phyloP scores from a whole-genome alignment of 2,113 vertebrate genomes.

The Nothoprocta pentlandii region DNA sequence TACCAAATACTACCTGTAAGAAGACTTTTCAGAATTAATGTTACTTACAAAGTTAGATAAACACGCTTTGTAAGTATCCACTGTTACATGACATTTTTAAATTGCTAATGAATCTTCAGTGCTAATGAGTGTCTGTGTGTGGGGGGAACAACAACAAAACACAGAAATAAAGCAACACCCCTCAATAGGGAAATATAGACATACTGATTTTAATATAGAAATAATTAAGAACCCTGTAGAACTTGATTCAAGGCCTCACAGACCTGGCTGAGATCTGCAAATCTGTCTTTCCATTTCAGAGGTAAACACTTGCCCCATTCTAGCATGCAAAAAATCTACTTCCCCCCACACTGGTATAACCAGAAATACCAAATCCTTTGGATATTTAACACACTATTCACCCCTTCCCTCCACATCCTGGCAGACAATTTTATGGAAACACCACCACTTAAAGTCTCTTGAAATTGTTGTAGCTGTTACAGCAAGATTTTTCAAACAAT shows the following conservation, averaged over 20 bases:
- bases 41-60: background rate
- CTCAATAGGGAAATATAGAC: background rate
- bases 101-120: background rate
- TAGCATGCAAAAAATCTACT: background rate
- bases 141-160: background rate
- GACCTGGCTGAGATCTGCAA: background rate
- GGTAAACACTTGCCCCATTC: background rate
- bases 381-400: background rate
- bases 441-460: background rate
- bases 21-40: fast-evolving
- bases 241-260: background rate
- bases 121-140: background rate
- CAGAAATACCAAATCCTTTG: background rate
- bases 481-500: background rate
- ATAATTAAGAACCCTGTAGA: background rate
- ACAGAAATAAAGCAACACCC: background rate
- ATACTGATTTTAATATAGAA: background rate
- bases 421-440: background rate
- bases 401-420: background rate
- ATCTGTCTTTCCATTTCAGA: background rate
- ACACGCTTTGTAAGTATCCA: too few species aligned
- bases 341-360: background rate
- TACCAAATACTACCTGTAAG: background rate
- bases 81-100: background rate
- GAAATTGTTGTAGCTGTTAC: background rate